Conservation (phyloP, 2,113 vertebrate species). For the Eulemur macaco region DNA sequence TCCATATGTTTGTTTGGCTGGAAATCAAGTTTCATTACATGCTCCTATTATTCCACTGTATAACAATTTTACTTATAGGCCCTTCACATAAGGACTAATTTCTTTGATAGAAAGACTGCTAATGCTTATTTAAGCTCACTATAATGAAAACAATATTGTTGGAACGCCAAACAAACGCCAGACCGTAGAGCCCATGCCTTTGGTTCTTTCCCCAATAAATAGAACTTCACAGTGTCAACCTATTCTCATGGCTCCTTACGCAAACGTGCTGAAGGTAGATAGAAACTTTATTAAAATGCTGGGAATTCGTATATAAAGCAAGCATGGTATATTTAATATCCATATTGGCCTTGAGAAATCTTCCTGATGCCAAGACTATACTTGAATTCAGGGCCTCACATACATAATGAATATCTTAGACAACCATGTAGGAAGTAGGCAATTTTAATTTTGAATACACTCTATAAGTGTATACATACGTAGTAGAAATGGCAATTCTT, state of each 20-base stretch:
- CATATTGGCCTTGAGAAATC: not conserved
- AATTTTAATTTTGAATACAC: not conserved
- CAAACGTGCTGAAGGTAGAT: conserved; percentile 2
- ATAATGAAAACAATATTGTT: conserved; percentile 83
- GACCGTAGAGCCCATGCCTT: conserved; percentile 56
- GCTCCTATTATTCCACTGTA: conserved; percentile 75
- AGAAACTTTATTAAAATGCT: conserved; percentile 23
- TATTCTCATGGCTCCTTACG: conserved; percentile 22
- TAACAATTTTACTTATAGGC: conserved; percentile 83
- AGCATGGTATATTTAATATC: not conserved
- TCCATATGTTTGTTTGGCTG: conserved; percentile 83
- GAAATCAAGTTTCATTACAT: conserved; percentile 80
- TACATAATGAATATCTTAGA: conserved; percentile 16
- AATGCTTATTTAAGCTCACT: conserved; percentile 80
- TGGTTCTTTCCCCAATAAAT: conserved; percentile 44
- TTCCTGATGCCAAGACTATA: not conserved
- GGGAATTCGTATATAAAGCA: not conserved
- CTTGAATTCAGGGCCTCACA: conserved; percentile 34
- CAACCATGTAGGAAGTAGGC: conserved; percentile 39
- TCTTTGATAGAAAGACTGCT: conserved; percentile 83
- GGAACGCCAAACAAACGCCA: conserved; percentile 73
- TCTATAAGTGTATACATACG: no score
- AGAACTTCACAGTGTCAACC: conserved; percentile 57
- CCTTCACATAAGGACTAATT: conserved; percentile 83
- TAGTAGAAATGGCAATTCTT: not conserved